Percentiles rank a stretch among this genome's conserved stretches.
Conservation (phyloP, 2,888 invertebrate species). For the Pristionchus mayeri region DNA sequence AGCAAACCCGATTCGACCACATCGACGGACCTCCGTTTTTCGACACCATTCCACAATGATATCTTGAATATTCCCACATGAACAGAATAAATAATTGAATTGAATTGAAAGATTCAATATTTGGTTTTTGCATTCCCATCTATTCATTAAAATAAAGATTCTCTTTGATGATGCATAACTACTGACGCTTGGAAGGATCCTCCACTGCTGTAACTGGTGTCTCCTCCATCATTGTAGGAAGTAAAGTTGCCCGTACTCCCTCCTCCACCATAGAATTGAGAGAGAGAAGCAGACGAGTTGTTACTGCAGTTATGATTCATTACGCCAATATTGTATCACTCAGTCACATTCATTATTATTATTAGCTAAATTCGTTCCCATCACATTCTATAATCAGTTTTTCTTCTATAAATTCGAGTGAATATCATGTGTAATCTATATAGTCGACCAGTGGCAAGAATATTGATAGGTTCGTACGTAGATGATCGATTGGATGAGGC, state of each 20-base stretch:
- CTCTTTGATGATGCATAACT: too few species aligned
- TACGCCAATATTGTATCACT: not conserved
- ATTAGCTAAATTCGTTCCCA: not conserved
- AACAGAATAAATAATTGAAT: not conserved
- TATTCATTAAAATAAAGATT: not conserved
- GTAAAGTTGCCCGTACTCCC: slow-evolving; percentile 51
- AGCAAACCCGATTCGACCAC: too few species aligned
- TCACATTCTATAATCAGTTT: not conserved
- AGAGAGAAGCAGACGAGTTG: slow-evolving; percentile 38
- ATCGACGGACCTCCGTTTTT: too few species aligned
- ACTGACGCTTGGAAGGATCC: slow-evolving; percentile 52
- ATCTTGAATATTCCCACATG: not conserved
- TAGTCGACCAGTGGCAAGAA: not conserved
- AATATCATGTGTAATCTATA: not conserved
- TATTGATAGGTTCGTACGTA: not conserved
- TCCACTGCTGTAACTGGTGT: slow-evolving; percentile 47
- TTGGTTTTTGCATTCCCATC: too few species aligned
- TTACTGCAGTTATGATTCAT: slow-evolving; percentile 7
- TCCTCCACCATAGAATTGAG: slow-evolving; percentile 57
- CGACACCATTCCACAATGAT: too few species aligned
- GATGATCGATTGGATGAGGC: slow-evolving; percentile 1
- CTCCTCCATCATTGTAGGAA: slow-evolving; percentile 53
- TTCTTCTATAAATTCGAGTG: not conserved
- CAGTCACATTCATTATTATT: not conserved
- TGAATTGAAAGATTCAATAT: too few species aligned